Percentiles rank a stretch among this genome's conserved stretches.
Evolutionary conservation across 2,113 vertebrate genomes (phyloP).

Genomic region (human): DNA sequence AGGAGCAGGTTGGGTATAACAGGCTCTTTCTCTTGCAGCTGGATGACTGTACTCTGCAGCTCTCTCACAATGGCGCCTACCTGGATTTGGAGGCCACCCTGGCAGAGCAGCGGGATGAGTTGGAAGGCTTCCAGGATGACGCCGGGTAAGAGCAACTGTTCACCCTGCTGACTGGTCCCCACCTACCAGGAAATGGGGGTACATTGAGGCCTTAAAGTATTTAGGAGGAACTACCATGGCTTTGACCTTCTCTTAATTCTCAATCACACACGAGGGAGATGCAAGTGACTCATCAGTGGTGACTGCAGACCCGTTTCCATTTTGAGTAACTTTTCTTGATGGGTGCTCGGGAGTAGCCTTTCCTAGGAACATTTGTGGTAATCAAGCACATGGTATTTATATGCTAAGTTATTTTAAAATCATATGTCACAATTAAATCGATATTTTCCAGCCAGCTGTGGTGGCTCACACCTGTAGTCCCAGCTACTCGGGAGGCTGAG

Average conservation of each 20-base stretch:
- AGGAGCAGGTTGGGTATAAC: neutral
- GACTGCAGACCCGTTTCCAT: neutral
- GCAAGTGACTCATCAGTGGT: neutral
- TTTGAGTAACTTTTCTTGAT: neutral
- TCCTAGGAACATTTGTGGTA: neutral
- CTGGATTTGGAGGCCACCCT: slow-evolving; percentile 97
- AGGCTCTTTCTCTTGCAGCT: slow-evolving; percentile 84
- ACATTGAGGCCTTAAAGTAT: neutral
- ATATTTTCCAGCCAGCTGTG: neutral
- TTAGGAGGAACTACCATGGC: neutral
- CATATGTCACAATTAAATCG: neutral
- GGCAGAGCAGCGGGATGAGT: slow-evolving; percentile 94
- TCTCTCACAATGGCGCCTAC: slow-evolving; percentile 97
- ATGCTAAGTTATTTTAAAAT: neutral
- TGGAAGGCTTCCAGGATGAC: slow-evolving; percentile 97
- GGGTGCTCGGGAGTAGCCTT: no score
- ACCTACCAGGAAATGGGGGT: neutral
- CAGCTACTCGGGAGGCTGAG: no score
- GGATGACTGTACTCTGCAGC: slow-evolving; percentile 96
- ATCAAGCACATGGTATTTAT: neutral
- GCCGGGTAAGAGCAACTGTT: slow-evolving; percentile 90
- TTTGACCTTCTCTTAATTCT: neutral
- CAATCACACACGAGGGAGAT: neutral
- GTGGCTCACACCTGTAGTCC: no score
- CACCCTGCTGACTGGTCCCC: neutral